Percentiles rank a stretch among this genome's conserved stretches.
Conservation (phyloP, 2,888 invertebrate species). For the Ornithoptera priamus region DNA sequence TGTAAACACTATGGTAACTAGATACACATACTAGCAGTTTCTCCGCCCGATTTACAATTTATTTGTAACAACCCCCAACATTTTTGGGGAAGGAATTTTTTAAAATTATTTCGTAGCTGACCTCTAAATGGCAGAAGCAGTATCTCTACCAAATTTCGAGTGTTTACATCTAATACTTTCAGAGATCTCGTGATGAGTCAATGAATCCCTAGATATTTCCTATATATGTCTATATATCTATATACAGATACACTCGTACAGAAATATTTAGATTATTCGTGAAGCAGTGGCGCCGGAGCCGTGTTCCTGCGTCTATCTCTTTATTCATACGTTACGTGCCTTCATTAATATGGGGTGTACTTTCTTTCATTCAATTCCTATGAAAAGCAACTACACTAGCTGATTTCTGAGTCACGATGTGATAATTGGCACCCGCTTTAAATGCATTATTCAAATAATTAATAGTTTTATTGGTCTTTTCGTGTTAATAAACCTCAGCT, state of each 20-base stretch:
- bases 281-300: slow-evolving; percentile 26
- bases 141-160: too few relatives aligned
- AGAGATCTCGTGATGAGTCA: too few relatives aligned
- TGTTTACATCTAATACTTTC: too few relatives aligned
- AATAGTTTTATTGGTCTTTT: slow-evolving; percentile 11
- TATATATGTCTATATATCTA: too few relatives aligned
- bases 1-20: too few relatives aligned
- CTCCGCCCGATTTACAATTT: too few relatives aligned
- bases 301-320: slow-evolving; percentile 29
- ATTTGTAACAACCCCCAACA: too few relatives aligned
- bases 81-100: too few relatives aligned
- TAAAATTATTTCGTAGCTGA: too few relatives aligned
- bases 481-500: not conserved
- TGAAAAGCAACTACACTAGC: slow-evolving; percentile 33
- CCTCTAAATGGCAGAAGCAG: too few relatives aligned
- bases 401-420: slow-evolving; percentile 33
- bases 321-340: slow-evolving; percentile 40
- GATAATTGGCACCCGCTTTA: slow-evolving; percentile 21
- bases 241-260: not conserved
- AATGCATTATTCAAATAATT: slow-evolving; percentile 23
- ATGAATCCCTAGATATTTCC: too few relatives aligned
- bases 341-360: slow-evolving; percentile 35
- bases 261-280: slow-evolving; percentile 11
- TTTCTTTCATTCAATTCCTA: slow-evolving; percentile 38
- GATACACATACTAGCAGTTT: too few relatives aligned